These are phyloP conservation scores for Acanthornis magna DNA, from an alignment of 2,797 vertebrate species.

Conservation along the genomic window DNA sequence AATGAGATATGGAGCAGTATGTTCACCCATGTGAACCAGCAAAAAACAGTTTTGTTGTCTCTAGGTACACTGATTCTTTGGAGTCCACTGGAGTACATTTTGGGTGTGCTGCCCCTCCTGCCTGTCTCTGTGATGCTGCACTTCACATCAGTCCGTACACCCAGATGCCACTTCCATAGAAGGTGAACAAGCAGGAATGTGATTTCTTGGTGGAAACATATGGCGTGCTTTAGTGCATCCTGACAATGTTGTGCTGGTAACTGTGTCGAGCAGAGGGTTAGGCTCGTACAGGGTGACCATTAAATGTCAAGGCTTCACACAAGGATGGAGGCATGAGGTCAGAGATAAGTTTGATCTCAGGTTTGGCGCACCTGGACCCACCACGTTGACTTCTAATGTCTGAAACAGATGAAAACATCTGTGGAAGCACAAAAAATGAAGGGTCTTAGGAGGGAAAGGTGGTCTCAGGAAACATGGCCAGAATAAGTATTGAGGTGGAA, in stretches of 20 bases:
- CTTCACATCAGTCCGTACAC: background rate
- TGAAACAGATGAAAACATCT: background rate
- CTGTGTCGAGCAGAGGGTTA: background rate
- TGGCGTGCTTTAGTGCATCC: fast-evolving
- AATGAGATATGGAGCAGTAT: background rate
- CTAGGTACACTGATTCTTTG: background rate
- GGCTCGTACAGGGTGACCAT: background rate
- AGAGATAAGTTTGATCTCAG: background rate
- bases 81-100: background rate
- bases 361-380: background rate
- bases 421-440: background rate
- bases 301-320: background rate
- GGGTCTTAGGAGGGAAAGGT: background rate
- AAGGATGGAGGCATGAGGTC: background rate
- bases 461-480: background rate
- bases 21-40: background rate
- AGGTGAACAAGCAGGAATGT: background rate
- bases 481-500: background rate
- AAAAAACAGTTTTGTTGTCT: background rate
- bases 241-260: background rate
- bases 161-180: background rate
- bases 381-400: too few species aligned
- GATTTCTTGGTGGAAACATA: background rate
- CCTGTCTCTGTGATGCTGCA: background rate
- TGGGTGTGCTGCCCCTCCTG: background rate